A percentile compares a stretch with the other conserved stretches of the same genome.
Evolutionary conservation across 2,113 vertebrate genomes (phyloP).

Genomic region (Cacatua alba): DNA sequence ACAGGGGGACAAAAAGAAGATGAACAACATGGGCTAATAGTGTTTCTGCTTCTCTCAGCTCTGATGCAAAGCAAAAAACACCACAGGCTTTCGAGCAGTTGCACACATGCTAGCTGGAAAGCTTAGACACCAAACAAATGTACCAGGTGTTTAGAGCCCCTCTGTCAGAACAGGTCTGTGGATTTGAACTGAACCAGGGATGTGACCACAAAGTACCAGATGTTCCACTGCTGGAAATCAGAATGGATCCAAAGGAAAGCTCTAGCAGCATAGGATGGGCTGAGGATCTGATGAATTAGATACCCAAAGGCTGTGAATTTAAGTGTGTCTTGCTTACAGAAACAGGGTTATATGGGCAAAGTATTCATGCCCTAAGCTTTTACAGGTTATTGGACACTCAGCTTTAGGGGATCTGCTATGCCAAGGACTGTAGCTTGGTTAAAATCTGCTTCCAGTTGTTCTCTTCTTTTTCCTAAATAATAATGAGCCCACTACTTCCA

Average conservation of each 20-base stretch:
- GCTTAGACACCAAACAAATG: accelerated
- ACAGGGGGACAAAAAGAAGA: background rate
- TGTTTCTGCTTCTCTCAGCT: background rate
- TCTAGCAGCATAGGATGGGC: accelerated
- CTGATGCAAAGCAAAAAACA: background rate
- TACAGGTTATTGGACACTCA: background rate
- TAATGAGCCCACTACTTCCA: background rate
- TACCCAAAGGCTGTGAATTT: background rate
- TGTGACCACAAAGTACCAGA: background rate
- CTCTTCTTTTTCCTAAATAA: background rate
- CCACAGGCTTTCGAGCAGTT: accelerated
- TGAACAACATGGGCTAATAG: background rate
- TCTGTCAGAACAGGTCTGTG: background rate
- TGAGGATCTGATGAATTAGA: accelerated
- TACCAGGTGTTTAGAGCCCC: background rate
- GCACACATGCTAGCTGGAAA: accelerated
- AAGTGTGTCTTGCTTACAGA: background rate
- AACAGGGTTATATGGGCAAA: background rate
- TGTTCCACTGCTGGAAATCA: background rate
- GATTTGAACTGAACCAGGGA: background rate
- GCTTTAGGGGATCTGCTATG: background rate
- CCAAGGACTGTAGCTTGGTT: background rate
- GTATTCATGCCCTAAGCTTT: background rate
- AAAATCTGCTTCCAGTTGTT: background rate
- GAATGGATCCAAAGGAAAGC: background rate